A percentile compares a stretch with the other conserved stretches of the same genome.
phyloP scores from a whole-genome alignment of 1,140 invertebrate species.

The Drosophila arawakana region DNA sequence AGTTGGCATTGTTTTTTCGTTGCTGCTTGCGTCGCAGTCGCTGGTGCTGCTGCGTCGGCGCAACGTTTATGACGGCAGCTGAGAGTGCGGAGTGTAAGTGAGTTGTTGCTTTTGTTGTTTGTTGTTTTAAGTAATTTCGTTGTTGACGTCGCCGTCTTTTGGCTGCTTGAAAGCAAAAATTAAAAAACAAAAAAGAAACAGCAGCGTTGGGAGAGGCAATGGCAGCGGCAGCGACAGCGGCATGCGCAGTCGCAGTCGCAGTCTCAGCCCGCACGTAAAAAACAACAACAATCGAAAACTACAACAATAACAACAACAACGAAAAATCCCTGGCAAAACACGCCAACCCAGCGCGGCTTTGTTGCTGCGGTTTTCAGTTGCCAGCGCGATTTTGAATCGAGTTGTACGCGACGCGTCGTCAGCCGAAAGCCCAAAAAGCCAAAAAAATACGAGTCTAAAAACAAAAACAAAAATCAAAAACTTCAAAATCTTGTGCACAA shows the following conservation, averaged over 20 bases:
- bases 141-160: constrained; percentile 37
- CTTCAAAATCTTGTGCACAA: constrained; percentile 16
- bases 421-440: background rate
- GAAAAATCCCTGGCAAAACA: constrained; percentile 74
- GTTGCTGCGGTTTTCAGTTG: constrained; percentile 80
- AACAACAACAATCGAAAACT: constrained; percentile 46
- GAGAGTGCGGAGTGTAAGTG: background rate
- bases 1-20: constrained; percentile 52
- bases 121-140: constrained; percentile 67
- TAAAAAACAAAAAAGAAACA: constrained; percentile 51
- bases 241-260: constrained; percentile 33
- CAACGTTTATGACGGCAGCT: constrained; percentile 22
- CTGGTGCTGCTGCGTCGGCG: background rate
- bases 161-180: constrained; percentile 75
- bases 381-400: constrained; percentile 80
- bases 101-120: constrained; percentile 34
- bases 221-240: constrained; percentile 8
- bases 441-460: background rate
- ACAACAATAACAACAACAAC: constrained; percentile 41
- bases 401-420: constrained; percentile 71
- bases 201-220: constrained; percentile 22
- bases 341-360: constrained; percentile 79
- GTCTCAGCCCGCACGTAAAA: constrained; percentile 43
- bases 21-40: background rate
- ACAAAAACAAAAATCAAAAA: constrained; percentile 4